phyloP scores from a whole-genome alignment of 2,888 invertebrate genomes.

The Galerucella calmariensis region DNA sequence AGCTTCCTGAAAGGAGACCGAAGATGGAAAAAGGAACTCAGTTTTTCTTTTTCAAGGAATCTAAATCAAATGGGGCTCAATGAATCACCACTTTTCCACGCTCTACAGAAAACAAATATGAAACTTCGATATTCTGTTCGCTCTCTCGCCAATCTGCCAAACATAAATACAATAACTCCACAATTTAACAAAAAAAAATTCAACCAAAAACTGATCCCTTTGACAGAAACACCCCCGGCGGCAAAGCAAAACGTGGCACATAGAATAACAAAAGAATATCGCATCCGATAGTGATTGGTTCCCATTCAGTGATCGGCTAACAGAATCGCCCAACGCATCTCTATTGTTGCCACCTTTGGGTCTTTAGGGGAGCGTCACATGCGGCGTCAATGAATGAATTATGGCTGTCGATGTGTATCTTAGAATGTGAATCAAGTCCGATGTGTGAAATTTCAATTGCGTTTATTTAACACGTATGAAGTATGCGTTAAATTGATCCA shows the following conservation, averaged over 20 bases:
- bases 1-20: too few relatives aligned
- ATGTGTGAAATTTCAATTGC: slow-evolving; percentile 57
- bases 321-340: slow-evolving; percentile 61
- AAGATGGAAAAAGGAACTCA: too few relatives aligned
- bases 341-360: slow-evolving; percentile 56
- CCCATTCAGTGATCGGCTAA: slow-evolving; percentile 57
- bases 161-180: slow-evolving; percentile 12
- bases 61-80: too few relatives aligned
- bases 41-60: too few relatives aligned
- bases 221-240: slow-evolving; percentile 44
- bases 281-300: slow-evolving; percentile 60
- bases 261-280: slow-evolving; percentile 55
- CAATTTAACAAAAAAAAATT: slow-evolving; percentile 28
- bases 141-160: background rate
- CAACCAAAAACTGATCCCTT: slow-evolving; percentile 26
- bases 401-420: slow-evolving; percentile 39
- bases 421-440: slow-evolving; percentile 51
- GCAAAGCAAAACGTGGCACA: slow-evolving; percentile 45
- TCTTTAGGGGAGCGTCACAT: slow-evolving; percentile 51
- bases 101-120: background rate
- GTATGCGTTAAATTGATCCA: slow-evolving; percentile 53
- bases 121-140: background rate
- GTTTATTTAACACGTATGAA: slow-evolving; percentile 51
- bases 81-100: background rate
- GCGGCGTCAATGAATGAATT: slow-evolving; percentile 44